Evolutionary conservation across 2,797 vertebrate genomes (phyloP).

Genomic region (Acestrorhynchus altus): DNA sequence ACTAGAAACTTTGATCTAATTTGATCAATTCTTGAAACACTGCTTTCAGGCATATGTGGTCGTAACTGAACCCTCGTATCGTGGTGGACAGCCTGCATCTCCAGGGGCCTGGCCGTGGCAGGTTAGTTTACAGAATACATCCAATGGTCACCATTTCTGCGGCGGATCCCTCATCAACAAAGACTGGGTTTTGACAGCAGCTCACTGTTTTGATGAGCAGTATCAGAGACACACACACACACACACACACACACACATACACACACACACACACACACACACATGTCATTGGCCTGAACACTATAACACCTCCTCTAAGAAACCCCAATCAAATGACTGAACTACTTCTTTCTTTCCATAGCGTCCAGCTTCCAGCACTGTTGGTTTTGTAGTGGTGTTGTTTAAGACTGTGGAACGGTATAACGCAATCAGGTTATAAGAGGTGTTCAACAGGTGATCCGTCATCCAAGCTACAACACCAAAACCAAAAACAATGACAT

Average conservation of each 20-base stretch:
- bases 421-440: conserved; percentile 30
- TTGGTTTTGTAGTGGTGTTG: background rate
- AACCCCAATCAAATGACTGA: background rate
- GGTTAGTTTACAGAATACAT: conserved; percentile 45
- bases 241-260: no score
- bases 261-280: no score
- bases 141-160: conserved; percentile 37
- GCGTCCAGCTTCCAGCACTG: background rate
- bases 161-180: conserved; percentile 53
- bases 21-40: background rate
- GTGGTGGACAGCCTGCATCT: conserved; percentile 34
- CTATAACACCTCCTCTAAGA: background rate
- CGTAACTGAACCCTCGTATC: conserved; percentile 33
- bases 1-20: background rate
- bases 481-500: conserved; percentile 55
- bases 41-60: conserved; percentile 46
- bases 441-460: conserved; percentile 16
- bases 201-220: conserved; percentile 46
- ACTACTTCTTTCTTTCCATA: background rate
- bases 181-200: conserved; percentile 49
- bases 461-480: conserved; percentile 41
- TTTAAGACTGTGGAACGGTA: conserved; percentile 17
- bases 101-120: conserved; percentile 54
- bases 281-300: no score
- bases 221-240: background rate